Evolutionary conservation across 2,797 vertebrate genomes (phyloP), one percentile per base, ranked within the genome.

Genomic region (Coendou prehensilis): DNA sequence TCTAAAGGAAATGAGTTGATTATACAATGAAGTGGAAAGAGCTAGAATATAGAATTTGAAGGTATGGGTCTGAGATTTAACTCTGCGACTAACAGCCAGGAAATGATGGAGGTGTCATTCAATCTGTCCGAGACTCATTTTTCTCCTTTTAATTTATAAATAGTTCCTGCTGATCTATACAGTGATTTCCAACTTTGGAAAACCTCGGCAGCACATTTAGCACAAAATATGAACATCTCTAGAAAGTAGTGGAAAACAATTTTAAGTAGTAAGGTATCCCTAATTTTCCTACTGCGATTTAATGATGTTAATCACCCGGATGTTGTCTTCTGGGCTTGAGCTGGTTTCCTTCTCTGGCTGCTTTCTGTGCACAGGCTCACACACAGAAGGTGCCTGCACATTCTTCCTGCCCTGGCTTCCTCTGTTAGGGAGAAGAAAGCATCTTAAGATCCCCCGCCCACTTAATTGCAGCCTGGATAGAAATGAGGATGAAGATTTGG

Each of bases 151-250:
- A 33, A 81, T 67, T 52, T 92, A 18, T 47, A 61, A 88, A 41
- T 45, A 14, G 9, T 71, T 41, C 45, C 76, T 22, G 67, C 45
- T 73, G 30, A 71, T 57, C 37, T 52, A 83, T 78, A 57, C 91
- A 73, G 28, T 79, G 45, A 85, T 75, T 94, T 91, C 50, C 33
- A 83, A 20, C 23, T 95, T 96, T 94, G 54, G 63, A 91, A 88
- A 71, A 93, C 87, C 54, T 59, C 45, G 52, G 22, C 30, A 80
- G 57, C 52, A 56, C 7, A 14, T 81, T 75, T 67, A 56, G 85
- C 45, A 67, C n/a, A 88, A 85, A 87, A 28, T n/a, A 57, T 37
- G 61, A 83, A 64, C 9, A 33, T 52, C 15, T 45, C 45, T 59
- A 82, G 50, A 67, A 75, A 80, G 41, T 45, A 18, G 11, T 37